A percentile compares a stretch with the other conserved stretches of the same genome.
phyloP scores from a whole-genome alignment of 1,140 invertebrate species.

The Ooceraea biroi region DNA sequence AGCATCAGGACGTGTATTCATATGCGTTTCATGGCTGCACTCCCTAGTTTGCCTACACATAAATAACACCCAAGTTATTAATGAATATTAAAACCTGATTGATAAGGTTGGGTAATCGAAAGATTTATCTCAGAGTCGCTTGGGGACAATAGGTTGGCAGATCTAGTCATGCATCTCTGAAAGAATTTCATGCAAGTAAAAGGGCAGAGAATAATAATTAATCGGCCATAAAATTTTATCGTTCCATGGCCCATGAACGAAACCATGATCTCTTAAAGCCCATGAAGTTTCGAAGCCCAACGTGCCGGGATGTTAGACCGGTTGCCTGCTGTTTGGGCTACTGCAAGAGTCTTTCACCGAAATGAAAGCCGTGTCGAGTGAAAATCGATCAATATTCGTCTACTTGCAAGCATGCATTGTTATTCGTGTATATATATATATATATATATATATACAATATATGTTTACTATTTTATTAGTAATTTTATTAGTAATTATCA shows the following conservation, averaged over 20 bases:
- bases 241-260: background rate
- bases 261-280: constrained; percentile 57
- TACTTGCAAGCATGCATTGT: background rate
- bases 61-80: constrained; percentile 51
- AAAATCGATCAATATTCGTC: constrained; percentile 67
- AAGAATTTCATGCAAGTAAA: background rate
- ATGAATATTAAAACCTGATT: background rate
- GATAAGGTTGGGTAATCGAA: background rate
- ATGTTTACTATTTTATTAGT: too few species aligned
- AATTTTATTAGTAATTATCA: background rate
- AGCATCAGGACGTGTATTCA: constrained; percentile 4
- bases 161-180: constrained; percentile 19
- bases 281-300: constrained; percentile 73
- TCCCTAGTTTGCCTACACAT: constrained; percentile 40
- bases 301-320: constrained; percentile 77
- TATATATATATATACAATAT: background rate
- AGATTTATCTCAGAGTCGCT: background rate
- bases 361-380: constrained; percentile 61
- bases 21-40: background rate
- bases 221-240: constrained; percentile 40
- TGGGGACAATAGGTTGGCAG: constrained; percentile 1
- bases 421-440: background rate
- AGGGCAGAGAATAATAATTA: background rate
- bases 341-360: constrained; percentile 36
- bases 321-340: constrained; percentile 81